Conservation (phyloP, 2,797 vertebrate species). For the Chelmon rostratus region DNA sequence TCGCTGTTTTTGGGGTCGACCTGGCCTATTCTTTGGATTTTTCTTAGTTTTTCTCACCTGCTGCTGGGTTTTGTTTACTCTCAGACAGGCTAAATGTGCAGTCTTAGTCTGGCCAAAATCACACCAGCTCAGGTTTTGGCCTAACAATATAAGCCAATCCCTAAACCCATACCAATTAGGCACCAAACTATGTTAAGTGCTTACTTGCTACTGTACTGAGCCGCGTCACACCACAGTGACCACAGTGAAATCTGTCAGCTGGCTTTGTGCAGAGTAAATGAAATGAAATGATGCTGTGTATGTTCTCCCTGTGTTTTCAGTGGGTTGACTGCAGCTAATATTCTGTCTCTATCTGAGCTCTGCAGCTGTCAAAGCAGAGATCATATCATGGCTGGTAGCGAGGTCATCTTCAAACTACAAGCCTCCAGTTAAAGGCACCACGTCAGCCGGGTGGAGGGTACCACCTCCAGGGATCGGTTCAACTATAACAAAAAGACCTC, state of each 20-base stretch:
- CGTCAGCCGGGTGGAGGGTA: background rate
- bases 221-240: background rate
- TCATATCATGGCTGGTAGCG: background rate
- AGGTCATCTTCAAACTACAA: background rate
- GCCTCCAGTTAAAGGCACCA: background rate
- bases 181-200: background rate
- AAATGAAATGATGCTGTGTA: background rate
- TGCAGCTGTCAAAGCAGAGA: slow-evolving; percentile 15
- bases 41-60: background rate
- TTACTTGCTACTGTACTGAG: background rate
- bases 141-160: background rate
- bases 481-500: background rate
- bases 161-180: background rate
- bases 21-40: background rate
- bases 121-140: background rate
- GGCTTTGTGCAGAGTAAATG: background rate
- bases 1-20: background rate
- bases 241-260: background rate
- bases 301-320: background rate
- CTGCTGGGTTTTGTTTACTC: background rate
- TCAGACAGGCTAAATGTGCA: background rate
- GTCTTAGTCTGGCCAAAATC: background rate
- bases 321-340: background rate
- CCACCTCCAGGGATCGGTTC: background rate
- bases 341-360: background rate